Conservation (phyloP, 2,888 invertebrate species). For the Sepiola atlantica region DNA sequence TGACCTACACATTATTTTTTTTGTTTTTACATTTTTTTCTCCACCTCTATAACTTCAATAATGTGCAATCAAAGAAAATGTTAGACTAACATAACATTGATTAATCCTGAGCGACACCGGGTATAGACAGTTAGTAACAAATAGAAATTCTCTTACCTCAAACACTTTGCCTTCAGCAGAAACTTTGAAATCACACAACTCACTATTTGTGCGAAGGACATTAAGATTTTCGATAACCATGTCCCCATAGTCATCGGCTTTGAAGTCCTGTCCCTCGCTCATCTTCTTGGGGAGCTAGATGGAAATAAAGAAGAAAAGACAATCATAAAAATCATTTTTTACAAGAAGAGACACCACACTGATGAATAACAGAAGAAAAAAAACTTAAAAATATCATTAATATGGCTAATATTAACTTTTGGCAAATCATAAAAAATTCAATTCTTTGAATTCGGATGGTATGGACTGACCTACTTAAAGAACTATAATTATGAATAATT, state of each 20-base stretch:
- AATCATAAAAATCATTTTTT: neutral
- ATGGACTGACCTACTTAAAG: neutral
- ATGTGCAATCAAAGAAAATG: no score
- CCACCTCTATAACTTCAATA: no score
- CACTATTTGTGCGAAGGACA: conserved; percentile 66
- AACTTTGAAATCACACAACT: conserved; percentile 73
- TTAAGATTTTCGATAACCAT: conserved; percentile 66
- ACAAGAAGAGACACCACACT: neutral
- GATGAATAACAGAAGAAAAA: neutral
- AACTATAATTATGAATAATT: neutral
- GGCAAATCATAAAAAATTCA: no score
- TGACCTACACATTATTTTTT: no score
- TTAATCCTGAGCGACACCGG: no score
- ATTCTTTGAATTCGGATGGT: no score
- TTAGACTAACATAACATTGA: no score
- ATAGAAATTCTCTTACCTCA: conserved; percentile 60
- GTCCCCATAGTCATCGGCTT: conserved; percentile 69
- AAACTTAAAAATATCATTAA: neutral
- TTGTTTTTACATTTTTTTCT: no score
- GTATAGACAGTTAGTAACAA: no score
- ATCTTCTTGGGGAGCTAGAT: conserved; percentile 50
- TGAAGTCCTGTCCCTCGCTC: conserved; percentile 61
- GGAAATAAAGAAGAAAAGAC: neutral
- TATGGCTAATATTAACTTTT: neutral
- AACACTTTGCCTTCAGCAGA: conserved; percentile 71